phyloP scores from a whole-genome alignment of 30 jellyfish, hydroid and myxozoan genomes.

The Clytia hemisphaerica region DNA sequence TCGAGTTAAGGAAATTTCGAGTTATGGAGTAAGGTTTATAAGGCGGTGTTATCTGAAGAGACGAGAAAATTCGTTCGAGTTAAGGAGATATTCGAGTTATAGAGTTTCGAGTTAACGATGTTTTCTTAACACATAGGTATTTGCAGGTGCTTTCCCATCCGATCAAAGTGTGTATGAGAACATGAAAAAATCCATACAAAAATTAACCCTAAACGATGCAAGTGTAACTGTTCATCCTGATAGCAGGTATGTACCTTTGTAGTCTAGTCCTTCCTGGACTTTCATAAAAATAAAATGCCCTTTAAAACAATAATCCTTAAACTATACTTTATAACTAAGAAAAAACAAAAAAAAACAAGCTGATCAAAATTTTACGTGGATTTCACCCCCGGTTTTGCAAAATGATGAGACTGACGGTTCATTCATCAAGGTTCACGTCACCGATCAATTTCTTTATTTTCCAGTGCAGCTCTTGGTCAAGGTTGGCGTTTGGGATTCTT shows the following conservation, averaged over 20 bases:
- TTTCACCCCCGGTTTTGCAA: neutral
- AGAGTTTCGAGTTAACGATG: too few species aligned
- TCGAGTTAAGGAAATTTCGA: too few species aligned
- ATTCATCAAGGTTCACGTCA: neutral
- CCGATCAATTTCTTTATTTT: neutral
- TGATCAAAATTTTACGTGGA: neutral
- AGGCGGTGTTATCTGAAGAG: too few species aligned
- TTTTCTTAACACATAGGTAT: conserved; percentile 42
- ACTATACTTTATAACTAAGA: neutral
- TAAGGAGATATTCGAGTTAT: too few species aligned
- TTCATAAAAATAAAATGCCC: neutral
- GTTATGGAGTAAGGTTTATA: too few species aligned
- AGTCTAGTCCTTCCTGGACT: neutral
- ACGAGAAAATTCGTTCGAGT: too few species aligned
- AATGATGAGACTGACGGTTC: neutral
- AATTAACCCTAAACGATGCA: conserved; percentile 78
- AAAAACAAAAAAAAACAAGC: neutral
- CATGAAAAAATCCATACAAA: conserved; percentile 61
- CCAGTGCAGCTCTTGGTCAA: conserved; percentile 95
- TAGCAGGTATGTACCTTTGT: conserved; percentile 42
- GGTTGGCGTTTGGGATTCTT: conserved; percentile 94
- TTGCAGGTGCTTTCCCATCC: conserved; percentile 87
- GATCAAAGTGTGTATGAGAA: conserved; percentile 52
- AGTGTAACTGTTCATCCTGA: conserved; percentile 90
- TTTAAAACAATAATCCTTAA: too few species aligned